These are phyloP conservation scores for Pseudanteris insignis DNA, from an alignment of 2,888 invertebrate genomes.

Conservation along the genomic window DNA sequence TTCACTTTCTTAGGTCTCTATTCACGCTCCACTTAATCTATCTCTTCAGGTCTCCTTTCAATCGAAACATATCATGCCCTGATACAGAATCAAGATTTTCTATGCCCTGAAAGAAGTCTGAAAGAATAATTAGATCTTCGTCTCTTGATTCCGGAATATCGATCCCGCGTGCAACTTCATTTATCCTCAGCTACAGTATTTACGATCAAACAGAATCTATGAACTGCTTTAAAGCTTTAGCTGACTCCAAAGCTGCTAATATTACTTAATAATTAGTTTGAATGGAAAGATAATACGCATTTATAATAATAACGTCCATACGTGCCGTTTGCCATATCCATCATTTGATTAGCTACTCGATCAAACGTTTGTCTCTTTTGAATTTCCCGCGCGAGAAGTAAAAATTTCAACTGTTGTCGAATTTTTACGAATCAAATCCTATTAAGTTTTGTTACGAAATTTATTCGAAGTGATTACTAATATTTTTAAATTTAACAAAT, in stretches of 20 bases:
- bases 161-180: constrained; percentile 39
- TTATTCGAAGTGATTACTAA: no score
- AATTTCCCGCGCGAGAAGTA: no score
- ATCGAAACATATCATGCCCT: constrained; percentile 37
- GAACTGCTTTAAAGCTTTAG: constrained; percentile 34
- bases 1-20: constrained; percentile 44
- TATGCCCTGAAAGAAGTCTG: constrained; percentile 42
- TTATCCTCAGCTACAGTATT: constrained; percentile 34
- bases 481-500: no score
- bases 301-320: constrained; percentile 12
- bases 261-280: constrained; percentile 30
- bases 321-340: background rate
- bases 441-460: no score
- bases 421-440: no score
- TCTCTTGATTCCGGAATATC: constrained; percentile 42
- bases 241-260: constrained; percentile 19
- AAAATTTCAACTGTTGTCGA: no score
- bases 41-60: constrained; percentile 43
- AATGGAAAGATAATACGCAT: constrained; percentile 16
- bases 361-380: no score
- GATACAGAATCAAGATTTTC: constrained; percentile 45
- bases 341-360: constrained; percentile 7
- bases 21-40: constrained; percentile 45
- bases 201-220: constrained; percentile 39
- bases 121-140: constrained; percentile 47